Base-by-base conservation (phyloP, 1,140 invertebrate genomes). In the Drosophila varians region DNA sequence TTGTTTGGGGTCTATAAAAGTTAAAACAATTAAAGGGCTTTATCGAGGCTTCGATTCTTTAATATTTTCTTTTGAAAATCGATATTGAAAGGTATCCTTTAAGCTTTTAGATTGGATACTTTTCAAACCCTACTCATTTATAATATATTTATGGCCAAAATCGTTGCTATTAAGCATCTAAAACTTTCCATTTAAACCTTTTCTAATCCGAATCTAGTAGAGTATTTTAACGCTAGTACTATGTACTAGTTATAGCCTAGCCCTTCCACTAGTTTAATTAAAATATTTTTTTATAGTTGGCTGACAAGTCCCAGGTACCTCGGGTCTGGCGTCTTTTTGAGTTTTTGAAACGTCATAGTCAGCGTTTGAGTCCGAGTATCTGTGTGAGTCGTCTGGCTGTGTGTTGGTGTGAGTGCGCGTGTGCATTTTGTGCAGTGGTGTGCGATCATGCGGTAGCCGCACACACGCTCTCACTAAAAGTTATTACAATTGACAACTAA, bases 271-370 rank as follows among this genome's bases (percentile, higher is more conserved):
- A 14, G 36, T 38, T 38, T 38, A 43, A 60, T 16, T 60, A 14
- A n/a, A n/a, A 38, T 64, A 34, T 66, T 53, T 66, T 53, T 54
- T 54, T 43, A 28, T 73, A 73, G 70, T 73, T 73, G 70, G 57
- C 57, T 46, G 70, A 64, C 56, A 73, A 72, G 69, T 62, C 69
- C 52, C 66, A 28, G 46, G 52, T 76, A n/a, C n/a, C 64, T 65
- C 55, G 64, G 56, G 53, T 76, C 49, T 66, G 61, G 58, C 72
- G 77, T 80, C 64, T 72, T 74, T 74, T 69, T 45, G 11, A 43
- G 9, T 62, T 84, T 84, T 76, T 73, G 58, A 87, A 87, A 87
- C 82, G 82, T 87, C 82, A 87, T 65, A 61, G 65, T 82, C 82
- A 86, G 73, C 82, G 77, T 86, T 86, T 80, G 75, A 76, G 69